Percentiles rank a stretch among this genome's conserved stretches.
Conservation (phyloP, 2,888 invertebrate species). For the Conistra vaccinii region DNA sequence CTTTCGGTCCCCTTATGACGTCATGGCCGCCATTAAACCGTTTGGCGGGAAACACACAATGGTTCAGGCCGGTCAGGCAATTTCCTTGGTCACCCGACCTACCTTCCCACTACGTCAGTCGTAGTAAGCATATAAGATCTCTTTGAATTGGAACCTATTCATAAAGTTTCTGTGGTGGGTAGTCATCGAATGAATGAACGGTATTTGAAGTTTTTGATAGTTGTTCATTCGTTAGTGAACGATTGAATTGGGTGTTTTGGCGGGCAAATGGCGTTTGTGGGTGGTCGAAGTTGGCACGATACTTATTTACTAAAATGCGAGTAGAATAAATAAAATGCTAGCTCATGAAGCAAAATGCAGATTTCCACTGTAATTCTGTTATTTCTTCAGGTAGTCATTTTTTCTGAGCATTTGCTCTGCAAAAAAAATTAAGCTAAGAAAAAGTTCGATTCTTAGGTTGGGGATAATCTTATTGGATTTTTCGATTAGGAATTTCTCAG, state of each 20-base stretch:
- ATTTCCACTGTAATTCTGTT: background rate
- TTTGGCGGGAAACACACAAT: slow-evolving; percentile 55
- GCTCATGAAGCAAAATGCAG: background rate
- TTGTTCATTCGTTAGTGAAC: slow-evolving; percentile 23
- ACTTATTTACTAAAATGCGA: background rate
- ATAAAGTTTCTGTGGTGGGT: slow-evolving; percentile 29
- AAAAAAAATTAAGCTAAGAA: too few species aligned
- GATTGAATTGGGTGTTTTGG: slow-evolving; percentile 9
- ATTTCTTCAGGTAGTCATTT: background rate
- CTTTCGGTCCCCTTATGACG: slow-evolving; percentile 40
- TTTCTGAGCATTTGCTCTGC: too few species aligned
- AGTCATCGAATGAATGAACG: slow-evolving; percentile 12
- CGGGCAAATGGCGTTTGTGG: background rate
- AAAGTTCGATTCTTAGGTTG: background rate
- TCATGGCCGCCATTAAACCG: slow-evolving; percentile 56
- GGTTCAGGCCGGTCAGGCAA: slow-evolving; percentile 56
- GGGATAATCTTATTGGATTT: background rate
- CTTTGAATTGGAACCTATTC: slow-evolving; percentile 52
- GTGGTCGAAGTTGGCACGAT: background rate
- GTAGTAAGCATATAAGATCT: slow-evolving; percentile 38
- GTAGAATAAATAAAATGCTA: too few species aligned
- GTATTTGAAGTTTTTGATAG: slow-evolving; percentile 17
- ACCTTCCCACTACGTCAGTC: slow-evolving; percentile 11
- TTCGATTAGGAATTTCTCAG: background rate
- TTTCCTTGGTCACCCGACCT: slow-evolving; percentile 47